These are phyloP conservation scores for pig (Sus scrofa) DNA, from an alignment of 2,113 vertebrate species.

Conservation along the genomic window T2T-Sscrofa CM000816.6:66102001-66102500, in stretches of 20 bases:
- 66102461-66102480: background rate
- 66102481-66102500: background rate
- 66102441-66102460: background rate
- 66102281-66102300: background rate
- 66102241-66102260: background rate
- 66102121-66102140: background rate
- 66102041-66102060: background rate
- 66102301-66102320: background rate
- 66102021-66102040: slow-evolving; percentile 15
- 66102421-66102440: background rate
- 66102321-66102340: slow-evolving; percentile 17
- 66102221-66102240: background rate
- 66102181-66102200: background rate
- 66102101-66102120: background rate
- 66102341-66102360: background rate
- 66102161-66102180: slow-evolving; percentile 30
- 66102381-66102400: background rate
- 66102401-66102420: background rate
- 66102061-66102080: background rate
- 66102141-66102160: background rate
- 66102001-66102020: background rate
- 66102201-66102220: background rate
- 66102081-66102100: background rate
- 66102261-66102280: slow-evolving; percentile 17
- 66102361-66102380: slow-evolving; percentile 6